phyloP scores from a whole-genome alignment of 2,888 invertebrate species.

The Amblyjoppa fuscipennis region DNA sequence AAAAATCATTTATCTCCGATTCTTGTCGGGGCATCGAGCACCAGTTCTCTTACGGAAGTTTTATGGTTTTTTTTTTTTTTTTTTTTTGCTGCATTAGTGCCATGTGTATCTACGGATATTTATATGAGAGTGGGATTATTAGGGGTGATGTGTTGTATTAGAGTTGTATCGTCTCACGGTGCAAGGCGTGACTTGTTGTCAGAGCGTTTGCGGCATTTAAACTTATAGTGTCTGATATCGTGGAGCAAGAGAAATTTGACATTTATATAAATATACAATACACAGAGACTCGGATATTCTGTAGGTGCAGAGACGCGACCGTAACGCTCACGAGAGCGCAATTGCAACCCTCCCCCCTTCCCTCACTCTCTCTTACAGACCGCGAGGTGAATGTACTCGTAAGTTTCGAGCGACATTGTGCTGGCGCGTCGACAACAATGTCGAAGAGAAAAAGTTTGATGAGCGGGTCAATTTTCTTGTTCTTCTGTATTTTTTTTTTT shows the following conservation, averaged over 20 bases:
- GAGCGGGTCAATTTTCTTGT: background rate
- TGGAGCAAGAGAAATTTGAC: too few species aligned
- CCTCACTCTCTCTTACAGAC: constrained; percentile 54
- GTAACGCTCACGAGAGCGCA: constrained; percentile 62
- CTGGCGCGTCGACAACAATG: constrained; percentile 44
- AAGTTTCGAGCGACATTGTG: constrained; percentile 75
- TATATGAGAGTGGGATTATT: too few species aligned
- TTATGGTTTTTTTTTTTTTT: background rate
- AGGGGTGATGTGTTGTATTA: too few species aligned
- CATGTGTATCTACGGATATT: background rate
- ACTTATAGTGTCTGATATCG: background rate
- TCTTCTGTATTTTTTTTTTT: too few species aligned
- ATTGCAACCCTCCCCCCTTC: constrained; percentile 56
- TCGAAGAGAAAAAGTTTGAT: constrained; percentile 5
- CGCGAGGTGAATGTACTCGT: constrained; percentile 79
- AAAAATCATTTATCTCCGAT: background rate
- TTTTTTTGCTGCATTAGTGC: background rate
- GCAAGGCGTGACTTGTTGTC: background rate
- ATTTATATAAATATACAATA: background rate
- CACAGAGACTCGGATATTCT: constrained; percentile 13
- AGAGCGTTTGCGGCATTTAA: background rate
- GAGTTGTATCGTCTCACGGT: too few species aligned
- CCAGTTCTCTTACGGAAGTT: background rate
- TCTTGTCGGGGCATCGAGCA: background rate
- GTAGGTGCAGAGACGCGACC: constrained; percentile 43